Evolutionary conservation across 2,113 vertebrate genomes (phyloP).

Genomic region (Isichthys henryi): DNA sequence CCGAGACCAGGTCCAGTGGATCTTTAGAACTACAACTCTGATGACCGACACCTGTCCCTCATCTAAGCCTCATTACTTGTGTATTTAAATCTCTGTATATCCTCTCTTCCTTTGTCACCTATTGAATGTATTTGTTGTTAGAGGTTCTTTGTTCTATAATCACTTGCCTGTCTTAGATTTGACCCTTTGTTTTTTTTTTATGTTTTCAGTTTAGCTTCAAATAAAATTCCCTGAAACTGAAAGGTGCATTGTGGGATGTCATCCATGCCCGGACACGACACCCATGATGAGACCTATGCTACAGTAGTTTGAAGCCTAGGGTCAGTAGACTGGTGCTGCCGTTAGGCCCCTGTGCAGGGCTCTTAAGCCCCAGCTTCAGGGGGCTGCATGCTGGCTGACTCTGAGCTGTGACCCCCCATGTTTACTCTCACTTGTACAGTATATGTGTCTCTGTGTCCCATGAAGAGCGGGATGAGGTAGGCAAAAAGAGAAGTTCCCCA

Average conservation of each 20-base stretch:
- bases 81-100: background rate
- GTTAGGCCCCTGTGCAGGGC: background rate
- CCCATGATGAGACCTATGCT: background rate
- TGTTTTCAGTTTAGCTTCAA: background rate
- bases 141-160: background rate
- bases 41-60: background rate
- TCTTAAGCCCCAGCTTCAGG: background rate
- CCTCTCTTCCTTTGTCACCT: background rate
- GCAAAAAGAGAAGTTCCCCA: background rate
- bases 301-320: background rate
- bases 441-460: background rate
- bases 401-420: background rate
- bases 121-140: background rate
- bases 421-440: background rate
- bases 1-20: too few species aligned
- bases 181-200: background rate
- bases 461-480: background rate
- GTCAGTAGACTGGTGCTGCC: background rate
- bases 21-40: background rate
- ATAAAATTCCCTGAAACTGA: background rate
- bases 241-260: background rate
- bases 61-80: background rate
- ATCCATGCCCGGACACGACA: background rate
- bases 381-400: background rate
- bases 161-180: background rate